Evolutionary conservation across 1,140 invertebrate genomes (phyloP), one percentile per base, ranked within the genome.

Genomic region (Dreissena polymorpha): DNA sequence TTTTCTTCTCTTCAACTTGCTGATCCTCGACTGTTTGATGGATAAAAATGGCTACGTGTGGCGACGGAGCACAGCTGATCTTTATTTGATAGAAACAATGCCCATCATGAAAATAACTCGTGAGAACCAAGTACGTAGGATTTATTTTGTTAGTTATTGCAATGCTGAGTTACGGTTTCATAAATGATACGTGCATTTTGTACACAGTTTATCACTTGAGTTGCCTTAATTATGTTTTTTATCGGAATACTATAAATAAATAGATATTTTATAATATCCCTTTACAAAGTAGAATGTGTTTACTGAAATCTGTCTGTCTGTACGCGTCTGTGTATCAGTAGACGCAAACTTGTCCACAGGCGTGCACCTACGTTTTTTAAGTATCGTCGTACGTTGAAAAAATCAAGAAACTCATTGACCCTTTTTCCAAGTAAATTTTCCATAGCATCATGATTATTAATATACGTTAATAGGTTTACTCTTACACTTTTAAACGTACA

Each of bases 61-160:
- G 90, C 74, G 80, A 10, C 75, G 80, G 50, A 84, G 83, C 16
- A 57, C 79, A 39, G 60, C 53, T 23, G 89, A 90, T 67, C 63
- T 90, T 6, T 90, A 90, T 71, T 39, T 90, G 10, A 78, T 90
- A 27, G 89, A 90, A 71, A 87, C 84, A 18, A 86, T 86, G 76
- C 88, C 89, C 18, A 18, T 77, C 0, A 25, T 77, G 63, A 64
- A 39, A 39, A 39, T 39, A 39, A 39, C 39, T 39, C 39, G 39
- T 39, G 39, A 39, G 39, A 39, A 39, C 25, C 60, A 64, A 25
- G 60, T 25, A 0, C 8, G 60, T 21, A 64, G 13, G 60, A 10
- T 64, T n/a, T n/a, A 5, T n/a, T 67, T 51, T 72, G 18, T n/a
- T 77, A 13, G 13, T 51, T 39, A 78, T 65, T 27, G n/a, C 29